Base-by-base conservation (phyloP, 2,797 vertebrate species). In the Remorina albescens region DNA sequence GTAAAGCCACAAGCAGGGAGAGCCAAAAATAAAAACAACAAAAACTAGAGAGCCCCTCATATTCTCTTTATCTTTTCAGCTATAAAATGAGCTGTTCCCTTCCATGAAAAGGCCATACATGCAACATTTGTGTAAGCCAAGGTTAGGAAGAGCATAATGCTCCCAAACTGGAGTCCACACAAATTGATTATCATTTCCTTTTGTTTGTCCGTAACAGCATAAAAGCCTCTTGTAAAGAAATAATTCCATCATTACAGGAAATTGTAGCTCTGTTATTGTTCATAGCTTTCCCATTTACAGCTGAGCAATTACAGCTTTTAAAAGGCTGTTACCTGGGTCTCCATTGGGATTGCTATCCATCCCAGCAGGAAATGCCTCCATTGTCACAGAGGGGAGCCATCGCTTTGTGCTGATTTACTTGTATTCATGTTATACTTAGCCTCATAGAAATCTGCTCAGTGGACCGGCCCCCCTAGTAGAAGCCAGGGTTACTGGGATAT, bases 351-450 rank as follows among this genome's bases (percentile, higher is more conserved):
- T 89, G 88, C 88, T 89, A 77, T 88, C 85, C 76, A 68, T 67
- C 90, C 37, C 91, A 89, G 86, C 83, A 42, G 87, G 93, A 82
- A 86, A 88, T 78, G 79, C 86, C 84, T 92, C 84, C 85, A 93
- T 93, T 92, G 91, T 94, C 93, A 87, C 92, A 92, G 91, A 91
- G 89, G 91, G 91, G 87, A 85, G 89, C 77, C 90, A 61, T 30
- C 76, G 86, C 85, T 84, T 84, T 90, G 76, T 76, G 74, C 80
- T 91, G 82, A 89, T 92, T 89, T 88, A 83, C 87, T 80, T 85
- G 80, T 82, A 89, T 93, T 85, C 72, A 72, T 80, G 83, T 85
- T 91, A 92, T 93, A 90, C 87, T 94, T 92, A 91, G 90, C 79
- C 80, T 81, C 67, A 74, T 79, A 75, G 81, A 81, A 84, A 88